Evolutionary conservation across 1,140 invertebrate species (phyloP).

Genomic region (Calliphora vicina): DNA sequence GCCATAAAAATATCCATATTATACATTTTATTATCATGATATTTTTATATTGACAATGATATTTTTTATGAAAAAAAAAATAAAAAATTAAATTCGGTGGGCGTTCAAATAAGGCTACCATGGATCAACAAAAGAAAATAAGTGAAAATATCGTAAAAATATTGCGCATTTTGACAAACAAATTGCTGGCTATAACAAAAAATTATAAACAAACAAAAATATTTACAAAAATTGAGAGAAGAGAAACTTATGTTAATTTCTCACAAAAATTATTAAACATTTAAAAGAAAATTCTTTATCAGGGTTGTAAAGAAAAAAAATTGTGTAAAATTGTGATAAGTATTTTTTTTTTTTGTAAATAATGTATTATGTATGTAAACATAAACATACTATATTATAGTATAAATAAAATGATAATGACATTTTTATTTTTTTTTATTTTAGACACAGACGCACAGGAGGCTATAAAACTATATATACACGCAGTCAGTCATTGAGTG

Average conservation of each 20-base stretch:
- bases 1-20: background rate
- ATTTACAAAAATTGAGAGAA: background rate
- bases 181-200: background rate
- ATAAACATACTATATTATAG: background rate
- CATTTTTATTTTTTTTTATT: too few species aligned
- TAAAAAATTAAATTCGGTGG: background rate
- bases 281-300: background rate
- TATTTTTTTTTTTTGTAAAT: background rate
- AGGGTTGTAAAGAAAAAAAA: background rate
- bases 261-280: background rate
- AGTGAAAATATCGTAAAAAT: background rate
- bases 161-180: slow-evolving; percentile 5
- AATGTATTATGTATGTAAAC: background rate
- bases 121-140: background rate
- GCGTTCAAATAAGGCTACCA: background rate
- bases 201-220: background rate
- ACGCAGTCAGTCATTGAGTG: background rate
- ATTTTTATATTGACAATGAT: background rate
- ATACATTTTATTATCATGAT: background rate
- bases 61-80: background rate
- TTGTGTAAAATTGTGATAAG: background rate
- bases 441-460: background rate
- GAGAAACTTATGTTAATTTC: background rate
- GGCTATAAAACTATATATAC: background rate
- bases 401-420: background rate